These are phyloP conservation scores for Vanessa tameamea DNA, from an alignment of 1,140 invertebrate species.

Conservation along the genomic window DNA sequence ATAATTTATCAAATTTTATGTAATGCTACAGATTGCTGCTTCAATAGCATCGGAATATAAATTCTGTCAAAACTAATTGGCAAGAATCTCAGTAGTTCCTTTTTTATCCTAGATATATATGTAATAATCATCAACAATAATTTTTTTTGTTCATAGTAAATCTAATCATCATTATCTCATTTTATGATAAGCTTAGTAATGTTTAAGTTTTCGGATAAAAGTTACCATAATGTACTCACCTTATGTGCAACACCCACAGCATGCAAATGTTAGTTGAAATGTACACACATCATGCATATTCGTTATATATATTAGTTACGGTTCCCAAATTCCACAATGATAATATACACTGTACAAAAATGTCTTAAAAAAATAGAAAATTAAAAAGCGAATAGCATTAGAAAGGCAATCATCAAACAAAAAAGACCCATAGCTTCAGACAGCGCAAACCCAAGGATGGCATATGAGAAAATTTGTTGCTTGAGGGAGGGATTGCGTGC, in stretches of 20 bases:
- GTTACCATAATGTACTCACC: conserved; percentile 20
- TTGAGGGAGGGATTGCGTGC: conserved; percentile 96
- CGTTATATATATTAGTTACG: conserved; percentile 32
- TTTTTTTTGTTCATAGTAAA: too few species aligned
- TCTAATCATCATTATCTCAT: too few species aligned
- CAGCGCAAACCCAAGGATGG: conserved; percentile 95
- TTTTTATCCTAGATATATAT: too few species aligned
- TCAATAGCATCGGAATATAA: too few species aligned
- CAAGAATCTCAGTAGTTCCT: too few species aligned
- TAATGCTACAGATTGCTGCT: too few species aligned
- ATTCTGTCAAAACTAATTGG: too few species aligned
- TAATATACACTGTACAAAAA: conserved; percentile 67
- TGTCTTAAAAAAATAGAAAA: conserved; percentile 50
- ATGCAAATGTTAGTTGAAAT: conserved; percentile 19
- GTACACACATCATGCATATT: conserved; percentile 21
- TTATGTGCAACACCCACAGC: conserved; percentile 22
- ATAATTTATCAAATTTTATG: too few species aligned
- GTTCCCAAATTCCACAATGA: conserved; percentile 43
- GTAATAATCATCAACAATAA: too few species aligned
- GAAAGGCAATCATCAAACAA: conserved; percentile 97
- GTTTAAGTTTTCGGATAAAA: neutral
- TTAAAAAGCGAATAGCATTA: conserved; percentile 92
- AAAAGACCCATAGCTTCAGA: conserved; percentile 98
- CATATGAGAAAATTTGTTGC: conserved; percentile 96
- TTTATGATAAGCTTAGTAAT: too few species aligned